These are phyloP conservation scores for Xiphorhynchus erythropygius DNA, from an alignment of 2,797 vertebrate genomes.

Conservation along the genomic window DNA sequence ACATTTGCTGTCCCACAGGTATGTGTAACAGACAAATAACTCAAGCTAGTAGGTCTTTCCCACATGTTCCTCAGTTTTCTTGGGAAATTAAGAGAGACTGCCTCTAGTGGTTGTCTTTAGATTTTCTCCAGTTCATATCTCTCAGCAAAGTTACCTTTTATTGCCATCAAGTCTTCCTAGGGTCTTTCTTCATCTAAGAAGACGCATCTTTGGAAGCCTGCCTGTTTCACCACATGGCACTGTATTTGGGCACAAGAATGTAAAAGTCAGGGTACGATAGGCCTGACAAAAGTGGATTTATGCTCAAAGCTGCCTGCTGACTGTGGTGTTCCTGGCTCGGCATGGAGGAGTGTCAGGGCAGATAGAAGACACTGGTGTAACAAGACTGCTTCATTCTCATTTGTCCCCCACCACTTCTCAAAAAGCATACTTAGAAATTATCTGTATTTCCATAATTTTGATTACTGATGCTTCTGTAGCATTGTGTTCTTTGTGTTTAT, in stretches of 20 bases:
- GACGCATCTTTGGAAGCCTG: neutral
- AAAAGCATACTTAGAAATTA: neutral
- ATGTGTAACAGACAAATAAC: neutral
- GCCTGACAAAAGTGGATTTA: neutral
- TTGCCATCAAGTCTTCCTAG: neutral
- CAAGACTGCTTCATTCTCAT: neutral
- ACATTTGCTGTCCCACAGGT: neutral
- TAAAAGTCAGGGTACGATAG: neutral
- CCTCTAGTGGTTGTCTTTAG: neutral
- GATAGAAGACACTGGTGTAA: neutral
- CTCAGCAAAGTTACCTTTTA: neutral
- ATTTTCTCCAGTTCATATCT: neutral
- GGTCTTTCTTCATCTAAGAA: neutral
- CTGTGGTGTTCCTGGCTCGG: neutral
- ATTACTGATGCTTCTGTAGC: neutral
- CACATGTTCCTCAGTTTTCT: neutral
- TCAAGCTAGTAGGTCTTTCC: neutral
- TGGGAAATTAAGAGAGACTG: neutral
- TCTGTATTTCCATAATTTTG: neutral
- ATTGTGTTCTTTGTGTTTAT: neutral
- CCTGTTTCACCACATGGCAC: neutral
- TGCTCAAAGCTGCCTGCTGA: neutral
- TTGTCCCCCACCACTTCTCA: neutral
- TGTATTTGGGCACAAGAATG: neutral
- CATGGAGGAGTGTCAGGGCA: accelerated